Base-by-base conservation (phyloP, 23 tunicate genomes). In the Ascidia mentula region DNA sequence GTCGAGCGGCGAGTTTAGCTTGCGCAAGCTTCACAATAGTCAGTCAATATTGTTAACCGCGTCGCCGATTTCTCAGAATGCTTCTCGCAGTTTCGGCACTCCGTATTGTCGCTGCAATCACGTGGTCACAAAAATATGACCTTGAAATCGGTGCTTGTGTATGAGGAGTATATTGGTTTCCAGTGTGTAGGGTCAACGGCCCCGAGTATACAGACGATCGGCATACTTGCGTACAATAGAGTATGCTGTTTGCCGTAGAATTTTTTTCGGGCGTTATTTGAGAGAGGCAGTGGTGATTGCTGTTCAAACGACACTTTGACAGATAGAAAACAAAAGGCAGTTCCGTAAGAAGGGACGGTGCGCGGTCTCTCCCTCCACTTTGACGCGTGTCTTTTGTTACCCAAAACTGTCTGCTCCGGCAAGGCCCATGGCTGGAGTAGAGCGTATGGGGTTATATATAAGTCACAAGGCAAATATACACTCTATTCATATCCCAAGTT, bases 191-290 rank as follows among this genome's bases (percentile, higher is more conserved):
- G 65, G 65, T 53, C 65, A 28, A 53, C 65, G 65, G 22, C 65
- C 65, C 24, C 12, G 13, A 6, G 22, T 28, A 9, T 28, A 9
- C 22, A 28, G 65, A 26, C 65, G 24, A 26, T 53, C 65, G 13
- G 13, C 65, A 53, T 53, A 5, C 65, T 28, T 26, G 22, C 65
- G 65, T 28, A 53, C 65, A 53, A 53, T 53, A 9, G 65, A 53
- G 65, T 53, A 53, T 53, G 24, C n/a, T 53, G 24, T 53, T 53
- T 53, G 65, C 65, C 65, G 4, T 53, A 28, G 2, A 26, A 53
- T 53, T 9, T n/a, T n/a, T 53, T 53, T 53, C 65, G 65, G 65
- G 65, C 65, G 65, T 6, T 53, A 28, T 53, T 53, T 53, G 65
- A 53, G 22, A 26, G 65, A 6, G 13, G 65, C 65, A 9, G 65